Evolutionary conservation across 2,888 invertebrate genomes (phyloP), one percentile per base, ranked within the genome.

Genomic region (Temnothorax unifasciatus): DNA sequence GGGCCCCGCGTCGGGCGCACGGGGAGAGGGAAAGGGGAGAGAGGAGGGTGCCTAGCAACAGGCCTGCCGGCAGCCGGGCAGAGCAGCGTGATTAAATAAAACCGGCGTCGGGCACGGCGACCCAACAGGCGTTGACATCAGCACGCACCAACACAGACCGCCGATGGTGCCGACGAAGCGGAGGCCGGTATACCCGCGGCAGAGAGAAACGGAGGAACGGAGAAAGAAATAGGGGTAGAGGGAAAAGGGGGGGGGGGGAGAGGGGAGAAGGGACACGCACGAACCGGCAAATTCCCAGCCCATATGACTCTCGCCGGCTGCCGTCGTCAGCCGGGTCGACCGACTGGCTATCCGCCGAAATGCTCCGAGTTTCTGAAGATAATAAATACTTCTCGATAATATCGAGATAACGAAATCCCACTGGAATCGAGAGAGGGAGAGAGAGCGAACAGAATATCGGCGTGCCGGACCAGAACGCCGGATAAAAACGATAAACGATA

Each of bases 21-120:
- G 11, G 68, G 34, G 64, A 57, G 71, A 76, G 82, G 86, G 74
- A 66, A 68, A 83, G 79, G 82, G 89, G 90, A 88, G 91, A 92
- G 92, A 92, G 94, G 92, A 88, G 90, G 92, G 94, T 94, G 94
- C 94, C 93, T 94, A 94, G 94, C 94, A 94, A 94, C 94, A 94
- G 93, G 92, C 93, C 91, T 90, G 90, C 91, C 90, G 90, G 90
- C 90, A 89, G 90, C 91, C 89, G 88, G 90, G 92, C 92, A 91
- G 90, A 92, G 91, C 89, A 88, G 90, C 92, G 93, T 93, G 94
- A 94, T 94, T 94, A 94, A 94, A 94, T 94, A 94, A 94, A 94
- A 94, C 93, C 90, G 91, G 92, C 92, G 92, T 90, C 89, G 91
- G 90, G 92, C 92, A 86, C 91, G 91, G 88, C 90, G 91, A 91